phyloP scores from a whole-genome alignment of 2,113 vertebrate species.

The Ptyas mucosa region DNA sequence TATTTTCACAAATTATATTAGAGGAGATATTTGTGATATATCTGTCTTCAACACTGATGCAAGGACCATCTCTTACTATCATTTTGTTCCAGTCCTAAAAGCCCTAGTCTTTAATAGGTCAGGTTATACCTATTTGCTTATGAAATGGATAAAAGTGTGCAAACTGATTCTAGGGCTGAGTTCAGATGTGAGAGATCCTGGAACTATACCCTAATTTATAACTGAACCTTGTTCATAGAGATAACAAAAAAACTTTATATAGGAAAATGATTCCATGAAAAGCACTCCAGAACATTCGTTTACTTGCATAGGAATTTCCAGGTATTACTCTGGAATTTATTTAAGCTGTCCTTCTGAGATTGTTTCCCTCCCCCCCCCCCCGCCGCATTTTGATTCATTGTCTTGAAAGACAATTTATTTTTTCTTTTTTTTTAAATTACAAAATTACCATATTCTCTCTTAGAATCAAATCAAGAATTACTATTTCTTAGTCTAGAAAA shows the following conservation, averaged over 20 bases:
- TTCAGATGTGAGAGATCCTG: neutral
- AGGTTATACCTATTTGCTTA: neutral
- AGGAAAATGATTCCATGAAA: neutral
- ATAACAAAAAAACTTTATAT: neutral
- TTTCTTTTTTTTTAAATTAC: neutral
- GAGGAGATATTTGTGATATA: neutral
- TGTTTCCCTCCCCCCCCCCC: fast-evolving
- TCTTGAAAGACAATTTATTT: neutral
- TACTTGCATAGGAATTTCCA: neutral
- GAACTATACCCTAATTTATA: neutral
- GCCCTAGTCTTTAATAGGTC: neutral
- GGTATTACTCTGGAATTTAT: neutral
- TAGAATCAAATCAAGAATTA: neutral
- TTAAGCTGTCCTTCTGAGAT: neutral
- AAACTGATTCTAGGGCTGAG: neutral
- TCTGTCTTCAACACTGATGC: neutral
- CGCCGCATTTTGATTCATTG: neutral
- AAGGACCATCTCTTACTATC: neutral
- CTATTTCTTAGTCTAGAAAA: neutral
- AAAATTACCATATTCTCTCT: neutral
- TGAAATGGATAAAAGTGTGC: neutral
- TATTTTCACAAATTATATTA: neutral
- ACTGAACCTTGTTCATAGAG: neutral
- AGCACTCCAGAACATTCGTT: neutral
- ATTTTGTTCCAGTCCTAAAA: neutral